Evolutionary conservation across 1,140 invertebrate genomes (phyloP).

Genomic region (Theocolax elegans): DNA sequence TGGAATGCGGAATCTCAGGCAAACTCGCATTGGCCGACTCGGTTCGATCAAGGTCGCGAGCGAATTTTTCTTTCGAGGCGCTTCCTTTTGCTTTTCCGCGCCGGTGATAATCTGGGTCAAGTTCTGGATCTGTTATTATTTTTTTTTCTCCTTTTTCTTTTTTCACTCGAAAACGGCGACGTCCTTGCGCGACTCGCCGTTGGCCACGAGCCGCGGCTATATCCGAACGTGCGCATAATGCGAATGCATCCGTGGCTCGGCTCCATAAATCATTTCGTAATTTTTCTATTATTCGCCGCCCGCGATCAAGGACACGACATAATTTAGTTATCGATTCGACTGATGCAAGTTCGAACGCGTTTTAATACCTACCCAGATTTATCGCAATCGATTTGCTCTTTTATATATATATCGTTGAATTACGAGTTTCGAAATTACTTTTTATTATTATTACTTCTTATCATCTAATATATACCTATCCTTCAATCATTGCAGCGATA

Average conservation of each 20-base stretch:
- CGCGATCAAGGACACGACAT: slow-evolving; percentile 14
- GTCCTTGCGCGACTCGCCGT: neutral
- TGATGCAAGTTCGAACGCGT: slow-evolving; percentile 12
- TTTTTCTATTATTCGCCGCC: slow-evolving; percentile 23
- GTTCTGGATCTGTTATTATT: slow-evolving; percentile 30
- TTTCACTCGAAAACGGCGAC: no score
- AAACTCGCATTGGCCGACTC: no score
- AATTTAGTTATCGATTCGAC: slow-evolving; percentile 15
- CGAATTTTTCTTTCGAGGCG: no score
- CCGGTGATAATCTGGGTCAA: no score
- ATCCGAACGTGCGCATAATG: no score
- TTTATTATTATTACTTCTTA: neutral
- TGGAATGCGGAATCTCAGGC: no score
- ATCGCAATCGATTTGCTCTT: neutral
- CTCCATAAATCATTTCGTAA: slow-evolving; percentile 8
- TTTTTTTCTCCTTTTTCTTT: no score
- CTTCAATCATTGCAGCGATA: no score
- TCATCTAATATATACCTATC: neutral
- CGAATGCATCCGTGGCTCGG: neutral
- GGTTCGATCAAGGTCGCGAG: no score
- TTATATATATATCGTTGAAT: neutral
- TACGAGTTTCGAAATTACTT: neutral
- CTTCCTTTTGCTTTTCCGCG: no score
- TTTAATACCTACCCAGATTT: no score
- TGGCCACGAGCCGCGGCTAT: no score